Evolutionary conservation across 2,113 vertebrate genomes (phyloP).

Genomic region (Marmota flaviventris): DNA sequence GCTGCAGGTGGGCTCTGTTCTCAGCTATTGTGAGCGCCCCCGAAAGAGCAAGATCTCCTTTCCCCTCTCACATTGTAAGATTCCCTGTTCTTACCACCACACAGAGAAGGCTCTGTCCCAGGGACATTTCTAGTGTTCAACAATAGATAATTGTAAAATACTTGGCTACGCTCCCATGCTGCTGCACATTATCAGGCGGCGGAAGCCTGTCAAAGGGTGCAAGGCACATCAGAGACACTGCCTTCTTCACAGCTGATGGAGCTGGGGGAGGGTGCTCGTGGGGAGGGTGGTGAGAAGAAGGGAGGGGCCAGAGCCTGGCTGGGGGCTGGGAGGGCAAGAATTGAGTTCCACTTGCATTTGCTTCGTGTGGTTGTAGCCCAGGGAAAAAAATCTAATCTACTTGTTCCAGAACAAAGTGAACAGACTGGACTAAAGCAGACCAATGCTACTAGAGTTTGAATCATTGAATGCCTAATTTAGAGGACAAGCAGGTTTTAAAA

Average conservation of each 20-base stretch:
- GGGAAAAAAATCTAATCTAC: neutral
- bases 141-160: conserved; percentile 66
- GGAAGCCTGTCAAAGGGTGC: neutral
- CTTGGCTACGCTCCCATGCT: conserved; percentile 15
- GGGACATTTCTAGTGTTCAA: conserved; percentile 30
- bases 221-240: neutral
- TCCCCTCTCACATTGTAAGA: neutral
- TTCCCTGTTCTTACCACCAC: neutral
- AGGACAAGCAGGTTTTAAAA: neutral
- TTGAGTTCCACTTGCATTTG: neutral
- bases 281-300: too few relatives aligned
- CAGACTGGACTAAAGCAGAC: neutral
- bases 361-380: neutral
- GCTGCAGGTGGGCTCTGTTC: neutral
- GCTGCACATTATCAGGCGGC: neutral
- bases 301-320: neutral
- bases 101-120: conserved; percentile 53
- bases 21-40: neutral
- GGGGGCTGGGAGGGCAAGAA: neutral
- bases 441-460: neutral
- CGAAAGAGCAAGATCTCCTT: neutral
- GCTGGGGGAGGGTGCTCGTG: accelerated
- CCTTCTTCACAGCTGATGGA: neutral
- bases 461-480: neutral
- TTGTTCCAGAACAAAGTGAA: neutral